A percentile compares a stretch with the other conserved stretches of the same genome.
Evolutionary conservation across 37 sponge, comb jelly and placozoan species (phyloP).

Genomic region (Cliona cf. orientalis): DNA sequence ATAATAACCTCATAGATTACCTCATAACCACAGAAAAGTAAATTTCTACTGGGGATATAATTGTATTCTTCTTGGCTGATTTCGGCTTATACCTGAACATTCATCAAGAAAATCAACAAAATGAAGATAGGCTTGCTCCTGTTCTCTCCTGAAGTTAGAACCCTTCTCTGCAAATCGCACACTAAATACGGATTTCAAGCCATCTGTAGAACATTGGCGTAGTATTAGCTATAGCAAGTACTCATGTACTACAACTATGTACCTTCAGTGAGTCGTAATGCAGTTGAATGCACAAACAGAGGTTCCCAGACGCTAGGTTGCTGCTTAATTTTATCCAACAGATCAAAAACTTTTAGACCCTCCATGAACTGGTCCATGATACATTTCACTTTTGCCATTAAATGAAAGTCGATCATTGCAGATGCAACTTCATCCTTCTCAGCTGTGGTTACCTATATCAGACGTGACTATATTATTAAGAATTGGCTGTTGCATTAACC

Average conservation of each 20-base stretch:
- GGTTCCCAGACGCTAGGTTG: conserved; percentile 3
- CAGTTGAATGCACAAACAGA: background rate
- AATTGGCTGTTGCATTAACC: too few species aligned
- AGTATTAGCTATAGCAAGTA: background rate
- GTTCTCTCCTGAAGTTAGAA: background rate
- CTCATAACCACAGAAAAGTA: too few species aligned
- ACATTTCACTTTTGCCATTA: conserved; percentile 24
- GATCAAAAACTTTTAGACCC: conserved; percentile 15
- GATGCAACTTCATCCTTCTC: conserved; percentile 2
- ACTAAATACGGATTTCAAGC: background rate
- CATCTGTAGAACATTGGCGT: background rate
- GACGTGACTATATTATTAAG: too few species aligned
- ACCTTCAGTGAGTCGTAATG: conserved; percentile 11
- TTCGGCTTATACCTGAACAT: conserved; percentile 31
- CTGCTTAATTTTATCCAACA: background rate
- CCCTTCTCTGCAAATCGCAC: conserved; percentile 12
- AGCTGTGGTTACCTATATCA: conserved; percentile 22
- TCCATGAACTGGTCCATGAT: conserved; percentile 20
- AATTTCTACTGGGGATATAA: too few species aligned
- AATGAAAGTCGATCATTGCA: conserved; percentile 30
- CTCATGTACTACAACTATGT: too few species aligned
- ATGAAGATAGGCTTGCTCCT: conserved; percentile 24
- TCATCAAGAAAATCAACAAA: conserved; percentile 33
- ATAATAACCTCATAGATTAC: too few species aligned
- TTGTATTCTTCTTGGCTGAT: too few species aligned